Evolutionary conservation across 2,113 vertebrate genomes (phyloP), one percentile per base, ranked within the genome.

Genomic region (Dasyurus viverrinus): DNA sequence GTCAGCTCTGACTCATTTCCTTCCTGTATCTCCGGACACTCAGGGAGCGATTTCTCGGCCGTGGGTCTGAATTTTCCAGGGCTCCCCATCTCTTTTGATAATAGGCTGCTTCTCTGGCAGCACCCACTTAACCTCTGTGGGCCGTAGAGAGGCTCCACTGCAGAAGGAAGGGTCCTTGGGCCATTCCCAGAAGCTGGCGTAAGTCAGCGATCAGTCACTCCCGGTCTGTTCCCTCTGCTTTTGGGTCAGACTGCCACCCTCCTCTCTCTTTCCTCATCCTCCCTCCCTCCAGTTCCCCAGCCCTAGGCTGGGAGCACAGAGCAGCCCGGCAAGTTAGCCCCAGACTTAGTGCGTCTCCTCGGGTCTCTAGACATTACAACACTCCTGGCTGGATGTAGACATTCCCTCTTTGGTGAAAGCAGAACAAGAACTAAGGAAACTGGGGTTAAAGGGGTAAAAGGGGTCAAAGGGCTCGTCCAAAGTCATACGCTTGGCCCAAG

Each of bases 361-460:
- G 36, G 14, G 11, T 68, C 57, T 4, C 30, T 30, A 25, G 52
- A n/a, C 25, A 92, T 53, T 55, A 47, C 47, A 24, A 91, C 52
- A 23, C 92, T 30, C 60, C 30, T 16, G 1, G 30, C 60, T 36
- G 30, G 60, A 68, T 30, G 30, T 5, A 68, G 30, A 4, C 60
- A 36, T 16, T 36, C 3, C 12, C 30, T 68, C 60, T 14, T 5
- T 68, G 60, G 12, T 4, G 46, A 48, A n/a, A 76, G 27, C 24
- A 76, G 53, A 27, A 60, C 53, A 93, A 92, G 14, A 30, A 24
- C 16, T 96, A n/a, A 96, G 8, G 55, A 97, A 95, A 90, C 26
- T 92, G n/a, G 92, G 36, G 22, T 52, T 55, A 93, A 89, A 57
- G 50, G 92, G 36, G 22, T 52, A 54, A 93, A 89, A 57, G 50